phyloP scores from a whole-genome alignment of 1,140 invertebrate species.

The Neodiprion lecontei region DNA sequence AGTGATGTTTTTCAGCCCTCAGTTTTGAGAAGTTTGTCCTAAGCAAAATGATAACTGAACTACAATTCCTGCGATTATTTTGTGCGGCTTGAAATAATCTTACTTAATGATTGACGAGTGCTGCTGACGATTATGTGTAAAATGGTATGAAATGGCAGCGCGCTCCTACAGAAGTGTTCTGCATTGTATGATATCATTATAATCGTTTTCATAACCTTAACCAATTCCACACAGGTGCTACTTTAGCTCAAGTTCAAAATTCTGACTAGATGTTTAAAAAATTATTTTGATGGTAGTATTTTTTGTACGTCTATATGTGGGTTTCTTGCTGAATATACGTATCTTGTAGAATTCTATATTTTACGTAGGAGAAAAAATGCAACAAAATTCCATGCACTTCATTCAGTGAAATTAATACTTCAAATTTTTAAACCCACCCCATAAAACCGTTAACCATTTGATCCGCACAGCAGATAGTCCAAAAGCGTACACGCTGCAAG shows the following conservation, averaged over 20 bases:
- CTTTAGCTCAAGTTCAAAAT: neutral
- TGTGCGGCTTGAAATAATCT: neutral
- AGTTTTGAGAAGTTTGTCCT: neutral
- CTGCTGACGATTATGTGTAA: too few species aligned
- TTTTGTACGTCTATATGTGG: too few species aligned
- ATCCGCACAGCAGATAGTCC: neutral
- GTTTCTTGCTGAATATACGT: neutral
- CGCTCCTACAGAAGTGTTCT: too few species aligned
- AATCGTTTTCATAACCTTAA: too few species aligned
- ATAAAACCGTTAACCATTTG: neutral
- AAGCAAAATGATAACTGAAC: neutral
- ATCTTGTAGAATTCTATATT: neutral
- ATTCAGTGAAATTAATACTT: neutral
- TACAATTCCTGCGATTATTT: neutral
- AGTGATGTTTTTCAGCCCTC: neutral
- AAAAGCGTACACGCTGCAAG: conserved; percentile 20
- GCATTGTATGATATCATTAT: too few species aligned
- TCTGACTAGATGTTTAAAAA: neutral
- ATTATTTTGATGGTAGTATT: too few species aligned
- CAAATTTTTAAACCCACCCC: conserved; percentile 21
- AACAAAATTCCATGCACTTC: neutral
- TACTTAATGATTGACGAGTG: neutral
- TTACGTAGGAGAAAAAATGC: neutral
- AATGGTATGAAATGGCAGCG: too few species aligned
- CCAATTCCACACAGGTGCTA: too few species aligned